These are phyloP conservation scores for Imbricaverruca yamaguchii DNA, from an alignment of 2,888 invertebrate species.

Conservation along the genomic window DNA sequence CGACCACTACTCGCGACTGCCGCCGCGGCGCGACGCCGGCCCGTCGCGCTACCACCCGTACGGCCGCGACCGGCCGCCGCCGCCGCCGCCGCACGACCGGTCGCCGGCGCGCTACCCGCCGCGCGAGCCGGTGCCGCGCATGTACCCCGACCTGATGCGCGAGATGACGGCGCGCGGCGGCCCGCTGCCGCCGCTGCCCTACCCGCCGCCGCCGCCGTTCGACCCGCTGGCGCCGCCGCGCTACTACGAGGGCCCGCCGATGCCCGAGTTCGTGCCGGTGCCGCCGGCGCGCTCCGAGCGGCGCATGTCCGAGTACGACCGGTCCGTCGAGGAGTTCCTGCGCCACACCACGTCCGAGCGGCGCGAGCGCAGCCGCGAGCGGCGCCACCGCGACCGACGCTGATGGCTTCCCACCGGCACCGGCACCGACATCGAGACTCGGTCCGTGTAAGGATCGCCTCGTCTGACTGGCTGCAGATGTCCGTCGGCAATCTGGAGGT, in stretches of 20 bases:
- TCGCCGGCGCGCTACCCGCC: neutral
- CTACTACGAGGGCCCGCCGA: conserved; percentile 69
- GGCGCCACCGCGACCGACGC: conserved; percentile 49
- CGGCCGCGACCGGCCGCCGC: conserved; percentile 1
- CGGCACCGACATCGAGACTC: neutral
- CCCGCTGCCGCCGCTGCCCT: conserved; percentile 56
- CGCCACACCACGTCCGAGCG: conserved; percentile 69
- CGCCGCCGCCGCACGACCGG: neutral
- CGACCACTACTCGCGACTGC: neutral
- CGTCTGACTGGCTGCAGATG: no score
- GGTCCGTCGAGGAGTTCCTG: conserved; percentile 79
- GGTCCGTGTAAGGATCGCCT: no score
- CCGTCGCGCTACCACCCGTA: conserved; percentile 16
- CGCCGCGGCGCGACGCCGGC: neutral
- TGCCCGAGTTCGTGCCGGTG: conserved; percentile 56
- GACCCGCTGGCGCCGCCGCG: conserved; percentile 66
- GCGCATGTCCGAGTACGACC: conserved; percentile 56
- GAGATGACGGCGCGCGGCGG: conserved; percentile 36
- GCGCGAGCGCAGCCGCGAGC: conserved; percentile 41
- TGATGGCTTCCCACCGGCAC: conserved; percentile 28
- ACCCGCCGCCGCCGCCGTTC: conserved; percentile 46
- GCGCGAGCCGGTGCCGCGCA: conserved; percentile 27
- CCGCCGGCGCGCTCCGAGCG: conserved; percentile 43
- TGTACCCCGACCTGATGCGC: conserved; percentile 5
- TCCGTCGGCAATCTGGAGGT: no score